A percentile compares a stretch with the other conserved stretches of the same genome.
Evolutionary conservation across 2,888 invertebrate genomes (phyloP).

Genomic region (Eupithecia insigniata): DNA sequence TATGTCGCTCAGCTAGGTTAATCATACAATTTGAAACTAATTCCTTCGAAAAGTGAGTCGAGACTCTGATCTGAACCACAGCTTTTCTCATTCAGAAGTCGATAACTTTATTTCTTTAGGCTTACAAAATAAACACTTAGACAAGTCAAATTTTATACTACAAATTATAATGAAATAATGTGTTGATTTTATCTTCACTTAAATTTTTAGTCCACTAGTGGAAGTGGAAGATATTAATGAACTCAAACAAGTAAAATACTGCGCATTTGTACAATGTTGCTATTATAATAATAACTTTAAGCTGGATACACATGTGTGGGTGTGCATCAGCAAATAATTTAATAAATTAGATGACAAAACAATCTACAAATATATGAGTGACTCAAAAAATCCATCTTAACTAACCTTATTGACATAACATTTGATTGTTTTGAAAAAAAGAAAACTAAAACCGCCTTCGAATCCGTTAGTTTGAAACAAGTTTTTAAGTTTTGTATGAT

Average conservation of each 20-base stretch:
- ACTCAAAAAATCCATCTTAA: not conserved
- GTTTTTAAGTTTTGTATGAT: too few relatives aligned
- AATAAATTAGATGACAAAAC: not conserved
- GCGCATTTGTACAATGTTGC: slow-evolving; percentile 29
- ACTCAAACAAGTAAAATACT: slow-evolving; percentile 19
- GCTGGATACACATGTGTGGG: not conserved
- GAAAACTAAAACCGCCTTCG: too few relatives aligned
- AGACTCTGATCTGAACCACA: slow-evolving; percentile 12
- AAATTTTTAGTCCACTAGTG: too few relatives aligned
- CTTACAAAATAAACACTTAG: too few relatives aligned
- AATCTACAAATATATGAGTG: slow-evolving; percentile 4
- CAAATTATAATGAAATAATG: too few relatives aligned
- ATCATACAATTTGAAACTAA: not conserved
- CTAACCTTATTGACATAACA: not conserved
- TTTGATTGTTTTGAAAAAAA: not conserved
- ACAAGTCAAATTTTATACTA: too few relatives aligned
- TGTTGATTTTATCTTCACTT: too few relatives aligned
- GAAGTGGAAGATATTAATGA: too few relatives aligned
- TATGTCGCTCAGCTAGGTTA: not conserved
- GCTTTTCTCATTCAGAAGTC: not conserved
- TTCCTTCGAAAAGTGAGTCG: not conserved
- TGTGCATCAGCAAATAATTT: not conserved
- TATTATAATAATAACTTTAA: not conserved
- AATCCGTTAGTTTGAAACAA: too few relatives aligned
- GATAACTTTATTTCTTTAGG: too few relatives aligned